Conservation (phyloP, 1,140 invertebrate genomes). For the Pogonomyrmex barbatus region DNA sequence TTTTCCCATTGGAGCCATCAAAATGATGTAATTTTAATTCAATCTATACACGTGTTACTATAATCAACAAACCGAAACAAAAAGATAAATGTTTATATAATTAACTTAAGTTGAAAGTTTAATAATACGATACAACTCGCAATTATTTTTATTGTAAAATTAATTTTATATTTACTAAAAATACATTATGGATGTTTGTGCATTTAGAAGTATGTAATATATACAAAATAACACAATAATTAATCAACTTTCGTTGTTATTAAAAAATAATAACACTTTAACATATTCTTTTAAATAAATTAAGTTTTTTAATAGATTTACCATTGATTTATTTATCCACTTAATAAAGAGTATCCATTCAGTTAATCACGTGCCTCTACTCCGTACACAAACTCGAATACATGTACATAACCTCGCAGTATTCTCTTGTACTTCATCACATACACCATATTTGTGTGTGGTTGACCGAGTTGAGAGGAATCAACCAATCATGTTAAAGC, state of each 20-base stretch:
- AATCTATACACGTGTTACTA: background rate
- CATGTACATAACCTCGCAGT: no score
- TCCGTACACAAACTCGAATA: no score
- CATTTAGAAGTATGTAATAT: no score
- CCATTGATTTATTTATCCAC: background rate
- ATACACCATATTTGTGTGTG: no score
- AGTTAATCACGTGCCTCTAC: background rate
- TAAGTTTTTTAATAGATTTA: background rate
- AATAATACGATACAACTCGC: background rate
- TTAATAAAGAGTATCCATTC: background rate
- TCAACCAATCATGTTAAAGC: background rate
- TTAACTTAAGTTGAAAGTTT: background rate
- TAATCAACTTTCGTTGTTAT: no score
- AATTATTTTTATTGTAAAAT: background rate
- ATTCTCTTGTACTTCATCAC: no score
- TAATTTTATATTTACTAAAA: background rate
- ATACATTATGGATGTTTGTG: no score
- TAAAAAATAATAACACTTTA: no score
- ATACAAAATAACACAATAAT: no score
- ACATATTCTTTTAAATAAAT: no score
- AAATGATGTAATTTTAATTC: background rate
- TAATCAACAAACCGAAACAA: background rate
- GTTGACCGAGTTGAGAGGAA: background rate
- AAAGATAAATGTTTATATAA: background rate
- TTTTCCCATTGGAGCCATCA: slow-evolving; percentile 73